Conservation (phyloP, 92 coral and sea anemone species). For the Parazoanthus swiftii region DNA sequence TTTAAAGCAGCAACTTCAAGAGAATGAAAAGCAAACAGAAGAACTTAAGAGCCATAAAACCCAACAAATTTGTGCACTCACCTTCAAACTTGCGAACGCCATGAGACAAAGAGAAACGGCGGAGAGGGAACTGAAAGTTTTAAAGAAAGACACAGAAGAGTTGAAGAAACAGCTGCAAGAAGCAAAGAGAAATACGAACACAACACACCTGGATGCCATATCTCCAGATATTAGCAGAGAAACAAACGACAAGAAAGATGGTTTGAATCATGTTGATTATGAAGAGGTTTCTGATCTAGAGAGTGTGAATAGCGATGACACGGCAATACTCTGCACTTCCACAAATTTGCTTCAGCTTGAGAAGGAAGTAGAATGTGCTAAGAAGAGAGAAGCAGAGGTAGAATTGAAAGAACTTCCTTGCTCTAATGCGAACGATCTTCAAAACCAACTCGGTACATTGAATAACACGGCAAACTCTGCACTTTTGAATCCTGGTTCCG, state of each 20-base stretch:
- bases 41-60: conserved; percentile 74
- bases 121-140: conserved; percentile 41
- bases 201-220: neutral
- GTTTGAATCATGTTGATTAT: neutral
- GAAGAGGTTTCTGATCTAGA: conserved; percentile 34
- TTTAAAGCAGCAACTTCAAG: conserved; percentile 56
- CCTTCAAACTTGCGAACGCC: conserved; percentile 78
- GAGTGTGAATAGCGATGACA: conserved; percentile 31
- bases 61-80: conserved; percentile 69
- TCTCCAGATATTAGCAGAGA: neutral
- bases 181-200: neutral
- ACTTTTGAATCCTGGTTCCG: neutral
- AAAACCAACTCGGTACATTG: neutral
- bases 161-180: conserved; percentile 10
- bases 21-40: conserved; percentile 49
- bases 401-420: neutral
- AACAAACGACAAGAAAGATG: neutral
- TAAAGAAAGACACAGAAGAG: conserved; percentile 42
- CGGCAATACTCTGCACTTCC: conserved; percentile 27
- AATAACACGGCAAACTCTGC: neutral
- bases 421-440: neutral
- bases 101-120: conserved; percentile 69
- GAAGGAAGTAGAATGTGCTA: conserved; percentile 1
- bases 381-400: neutral
- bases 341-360: conserved; percentile 14